Evolutionary conservation across 1,140 invertebrate species (phyloP).

Genomic region (Calosoma granatense): DNA sequence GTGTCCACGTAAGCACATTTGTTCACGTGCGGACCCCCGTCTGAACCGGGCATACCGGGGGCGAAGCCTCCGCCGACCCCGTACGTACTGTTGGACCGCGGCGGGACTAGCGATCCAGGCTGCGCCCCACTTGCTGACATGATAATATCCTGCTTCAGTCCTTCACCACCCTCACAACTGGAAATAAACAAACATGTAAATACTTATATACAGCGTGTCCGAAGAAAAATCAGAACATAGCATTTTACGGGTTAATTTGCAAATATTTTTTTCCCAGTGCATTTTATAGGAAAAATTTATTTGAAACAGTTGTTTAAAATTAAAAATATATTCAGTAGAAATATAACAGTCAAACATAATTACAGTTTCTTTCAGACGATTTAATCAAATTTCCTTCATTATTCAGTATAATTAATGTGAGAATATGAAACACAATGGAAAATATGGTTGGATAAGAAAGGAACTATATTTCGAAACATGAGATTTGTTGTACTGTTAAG

Average conservation of each 20-base stretch:
- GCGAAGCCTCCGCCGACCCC: slow-evolving; percentile 16
- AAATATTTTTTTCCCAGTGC: too few relatives aligned
- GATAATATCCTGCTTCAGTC: background rate
- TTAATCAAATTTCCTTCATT: too few relatives aligned
- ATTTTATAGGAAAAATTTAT: background rate
- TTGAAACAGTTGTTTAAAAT: background rate
- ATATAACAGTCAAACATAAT: too few relatives aligned
- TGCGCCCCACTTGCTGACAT: slow-evolving; percentile 22
- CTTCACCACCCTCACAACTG: background rate
- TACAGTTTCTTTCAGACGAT: too few relatives aligned
- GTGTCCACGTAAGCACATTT: slow-evolving; percentile 40
- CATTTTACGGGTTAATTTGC: too few relatives aligned
- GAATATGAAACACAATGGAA: too few relatives aligned
- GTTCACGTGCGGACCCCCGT: slow-evolving; percentile 27
- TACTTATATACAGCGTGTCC: background rate
- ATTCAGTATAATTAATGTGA: too few relatives aligned
- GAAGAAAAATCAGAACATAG: background rate
- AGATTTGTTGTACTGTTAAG: background rate
- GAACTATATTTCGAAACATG: too few relatives aligned
- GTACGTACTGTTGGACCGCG: slow-evolving; percentile 23
- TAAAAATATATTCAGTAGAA: background rate
- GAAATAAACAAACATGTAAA: background rate
- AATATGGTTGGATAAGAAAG: too few relatives aligned
- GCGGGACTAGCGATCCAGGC: slow-evolving; percentile 30
- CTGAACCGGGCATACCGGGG: slow-evolving; percentile 20